Conservation (phyloP, 2,888 invertebrate species). For the Leucania comma region DNA sequence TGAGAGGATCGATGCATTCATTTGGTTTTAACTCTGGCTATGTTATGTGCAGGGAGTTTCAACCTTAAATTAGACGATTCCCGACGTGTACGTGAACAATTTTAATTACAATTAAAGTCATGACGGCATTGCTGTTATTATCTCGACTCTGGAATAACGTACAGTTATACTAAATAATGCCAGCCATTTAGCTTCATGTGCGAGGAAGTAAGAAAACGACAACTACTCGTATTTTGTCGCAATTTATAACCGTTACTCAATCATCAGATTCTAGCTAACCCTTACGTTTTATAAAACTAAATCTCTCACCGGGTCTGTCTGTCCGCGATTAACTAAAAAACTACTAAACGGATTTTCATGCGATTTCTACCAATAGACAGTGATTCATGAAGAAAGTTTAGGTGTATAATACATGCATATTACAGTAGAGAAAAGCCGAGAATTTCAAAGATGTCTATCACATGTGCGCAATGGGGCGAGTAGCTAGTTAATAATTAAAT, state of each 20-base stretch:
- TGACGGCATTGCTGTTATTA: conserved; percentile 33
- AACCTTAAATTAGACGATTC: conserved; percentile 31
- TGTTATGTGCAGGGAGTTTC: conserved; percentile 26
- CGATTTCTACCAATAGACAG: no score
- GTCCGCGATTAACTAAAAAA: no score
- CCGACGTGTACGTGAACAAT: conserved; percentile 24
- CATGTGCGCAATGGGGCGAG: no score
- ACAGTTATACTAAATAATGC: conserved; percentile 24
- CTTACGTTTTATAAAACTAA: no score
- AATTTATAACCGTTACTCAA: neutral
- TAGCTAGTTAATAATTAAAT: neutral
- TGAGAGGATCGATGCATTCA: conserved; percentile 31
- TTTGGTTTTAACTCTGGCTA: conserved; percentile 7
- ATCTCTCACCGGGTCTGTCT: no score
- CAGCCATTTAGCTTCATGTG: neutral
- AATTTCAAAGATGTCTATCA: no score
- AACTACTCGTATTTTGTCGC: conserved; percentile 13
- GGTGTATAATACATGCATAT: no score
- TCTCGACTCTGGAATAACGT: conserved; percentile 21
- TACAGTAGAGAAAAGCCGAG: no score
- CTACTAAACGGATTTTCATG: no score
- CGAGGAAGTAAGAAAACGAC: neutral
- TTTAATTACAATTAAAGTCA: conserved; percentile 49
- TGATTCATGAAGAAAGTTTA: no score
- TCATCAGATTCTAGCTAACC: neutral